Base-by-base conservation (phyloP, 2,888 invertebrate species). In the Coelinius sp. region DNA sequence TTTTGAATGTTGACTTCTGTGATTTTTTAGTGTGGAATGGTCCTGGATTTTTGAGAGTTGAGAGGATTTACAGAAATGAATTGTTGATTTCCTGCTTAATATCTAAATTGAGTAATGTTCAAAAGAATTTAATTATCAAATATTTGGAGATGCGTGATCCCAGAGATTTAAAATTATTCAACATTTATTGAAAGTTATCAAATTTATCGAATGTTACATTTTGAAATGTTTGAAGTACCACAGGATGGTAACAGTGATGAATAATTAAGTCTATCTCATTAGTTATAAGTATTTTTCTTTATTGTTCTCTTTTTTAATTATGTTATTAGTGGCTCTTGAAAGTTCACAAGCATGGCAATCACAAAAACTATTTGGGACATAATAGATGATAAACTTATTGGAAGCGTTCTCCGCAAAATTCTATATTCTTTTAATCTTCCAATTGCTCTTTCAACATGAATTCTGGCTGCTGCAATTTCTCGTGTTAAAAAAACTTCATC, bases 361-460 rank as follows among this genome's bases (percentile, higher is more conserved):
- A 71, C 68, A 71, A 62, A 72, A 12, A 62, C 68, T 14, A 74
- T 59, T 74, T 72, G 72, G 10, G 66, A 69, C 25, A 69, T 62
- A 66, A 72, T 44, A 27, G 67, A 69, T n/a, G 72, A 44, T 66
- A 72, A 70, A 41, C 66, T 74, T 62, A 62, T 70, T 25, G 72
- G 53, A 31, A 73, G 41, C 44, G 24, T 70, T 62, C 25, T 64
- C 27, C 66, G 66, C 17, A 74, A 35, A 44, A 76, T 73, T 53
- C 73, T 46, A 72, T 69, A 77, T 49, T 75, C 64, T 70, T 76
- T 77, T 17, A 77, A 68, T 35, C 66, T 46, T 14, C 74, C 69
- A 52, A 76, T 77, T 14, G 71, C 52, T 63, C 76, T 27, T 56
- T 77, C 76, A 10, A 77, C 75, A 35, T 77, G 75, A 56, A 78